Conservation (phyloP, 2,888 invertebrate genomes). For the Hylaea fasciaria region DNA sequence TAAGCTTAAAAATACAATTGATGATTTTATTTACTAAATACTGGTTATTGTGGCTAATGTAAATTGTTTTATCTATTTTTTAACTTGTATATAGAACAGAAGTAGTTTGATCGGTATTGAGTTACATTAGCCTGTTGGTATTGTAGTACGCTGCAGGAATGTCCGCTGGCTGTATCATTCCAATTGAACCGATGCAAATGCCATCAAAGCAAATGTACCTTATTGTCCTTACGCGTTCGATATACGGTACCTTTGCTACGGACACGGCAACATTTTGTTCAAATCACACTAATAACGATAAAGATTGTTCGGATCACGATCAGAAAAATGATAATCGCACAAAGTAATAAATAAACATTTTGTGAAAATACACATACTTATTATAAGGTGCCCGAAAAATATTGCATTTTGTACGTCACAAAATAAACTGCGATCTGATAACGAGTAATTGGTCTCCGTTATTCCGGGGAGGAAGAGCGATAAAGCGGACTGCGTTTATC, state of each 20-base stretch:
- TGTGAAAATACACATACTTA: constrained; percentile 52
- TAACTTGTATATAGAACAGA: constrained; percentile 67
- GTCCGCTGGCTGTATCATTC: constrained; percentile 69
- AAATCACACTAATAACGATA: constrained; percentile 34
- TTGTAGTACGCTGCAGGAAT: constrained; percentile 51
- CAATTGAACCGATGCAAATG: constrained; percentile 56
- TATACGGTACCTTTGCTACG: too few relatives aligned
- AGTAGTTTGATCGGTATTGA: constrained; percentile 61
- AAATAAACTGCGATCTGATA: constrained; percentile 54
- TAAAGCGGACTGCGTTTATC: constrained; percentile 13
- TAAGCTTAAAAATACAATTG: constrained; percentile 53
- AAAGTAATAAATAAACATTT: constrained; percentile 59
- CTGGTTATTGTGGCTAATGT: constrained; percentile 46
- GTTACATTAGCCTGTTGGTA: constrained; percentile 68
- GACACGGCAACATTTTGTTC: constrained; percentile 6
- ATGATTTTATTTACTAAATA: constrained; percentile 26
- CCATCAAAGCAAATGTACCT: constrained; percentile 44
- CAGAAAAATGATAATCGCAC: constrained; percentile 66
- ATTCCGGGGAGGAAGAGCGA: constrained; percentile 23
- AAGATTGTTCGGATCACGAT: constrained; percentile 47
- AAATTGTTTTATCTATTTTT: constrained; percentile 58
- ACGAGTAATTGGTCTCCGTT: constrained; percentile 45
- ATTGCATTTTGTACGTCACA: constrained; percentile 72
- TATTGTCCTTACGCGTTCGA: too few relatives aligned
- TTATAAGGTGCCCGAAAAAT: constrained; percentile 63